Conservation (phyloP, 2,797 vertebrate genomes). For the Spinibarbus caldwelli region DNA sequence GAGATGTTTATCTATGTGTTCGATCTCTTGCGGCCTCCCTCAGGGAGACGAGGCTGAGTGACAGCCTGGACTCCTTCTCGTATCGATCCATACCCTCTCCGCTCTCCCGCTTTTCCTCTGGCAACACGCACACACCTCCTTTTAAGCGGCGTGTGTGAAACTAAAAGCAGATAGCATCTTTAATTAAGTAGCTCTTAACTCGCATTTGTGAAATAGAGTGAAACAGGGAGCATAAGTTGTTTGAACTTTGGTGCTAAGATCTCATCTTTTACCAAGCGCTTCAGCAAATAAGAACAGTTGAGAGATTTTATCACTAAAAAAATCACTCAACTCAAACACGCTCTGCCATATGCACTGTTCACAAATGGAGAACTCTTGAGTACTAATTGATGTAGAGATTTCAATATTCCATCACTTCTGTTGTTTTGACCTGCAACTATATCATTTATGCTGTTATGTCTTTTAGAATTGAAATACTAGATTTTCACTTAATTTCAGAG, state of each 20-base stretch:
- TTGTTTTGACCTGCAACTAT: not conserved
- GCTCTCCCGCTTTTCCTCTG: constrained; percentile 20
- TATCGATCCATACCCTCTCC: constrained; percentile 50
- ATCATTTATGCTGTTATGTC: not conserved
- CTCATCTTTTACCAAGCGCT: constrained; percentile 35
- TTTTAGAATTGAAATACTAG: not conserved
- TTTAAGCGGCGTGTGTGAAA: constrained; percentile 26
- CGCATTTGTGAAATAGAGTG: constrained; percentile 52
- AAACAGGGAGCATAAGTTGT: constrained; percentile 49
- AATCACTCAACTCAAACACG: constrained; percentile 18
- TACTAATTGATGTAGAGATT: not conserved
- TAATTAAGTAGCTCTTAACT: constrained; percentile 60
- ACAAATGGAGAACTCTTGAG: constrained; percentile 4
- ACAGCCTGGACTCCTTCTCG: constrained; percentile 54
- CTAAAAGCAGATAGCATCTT: constrained; percentile 56
- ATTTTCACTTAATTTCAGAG: not conserved
- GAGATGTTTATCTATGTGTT: constrained; percentile 59
- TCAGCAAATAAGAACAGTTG: constrained; percentile 8
- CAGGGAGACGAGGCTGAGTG: constrained; percentile 54
- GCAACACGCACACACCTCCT: constrained; percentile 28
- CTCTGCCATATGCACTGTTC: not conserved
- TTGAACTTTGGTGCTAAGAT: constrained; percentile 52
- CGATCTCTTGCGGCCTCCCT: constrained; percentile 55
- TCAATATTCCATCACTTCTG: not conserved
- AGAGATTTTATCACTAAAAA: constrained; percentile 33